A percentile compares a stretch with the other conserved stretches of the same genome.
These are phyloP conservation scores for Rotaria sp. DNA, from an alignment of 2,888 invertebrate genomes.

Conservation along the genomic window DNA sequence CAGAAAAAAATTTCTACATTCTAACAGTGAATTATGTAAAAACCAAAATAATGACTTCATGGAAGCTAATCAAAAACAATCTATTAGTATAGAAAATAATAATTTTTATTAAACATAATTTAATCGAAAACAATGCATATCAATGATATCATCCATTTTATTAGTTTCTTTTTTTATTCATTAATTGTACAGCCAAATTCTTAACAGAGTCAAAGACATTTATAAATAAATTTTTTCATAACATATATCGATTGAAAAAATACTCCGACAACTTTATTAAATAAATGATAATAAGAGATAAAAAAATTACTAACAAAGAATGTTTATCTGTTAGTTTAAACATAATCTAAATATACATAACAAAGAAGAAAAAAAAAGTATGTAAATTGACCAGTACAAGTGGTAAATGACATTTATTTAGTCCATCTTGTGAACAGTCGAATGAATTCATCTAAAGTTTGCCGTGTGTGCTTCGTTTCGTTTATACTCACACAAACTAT, in stretches of 20 bases:
- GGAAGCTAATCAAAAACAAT: too few species aligned
- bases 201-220: too few species aligned
- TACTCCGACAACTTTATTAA: neutral
- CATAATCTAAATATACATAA: slow-evolving; percentile 1
- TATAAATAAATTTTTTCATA: too few species aligned
- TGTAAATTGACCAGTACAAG: slow-evolving; percentile 8
- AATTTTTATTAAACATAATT: neutral
- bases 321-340: neutral
- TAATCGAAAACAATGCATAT: neutral
- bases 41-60: too few species aligned
- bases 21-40: too few species aligned
- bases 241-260: too few species aligned
- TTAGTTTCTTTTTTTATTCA: too few species aligned
- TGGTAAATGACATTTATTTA: slow-evolving; percentile 13
- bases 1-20: neutral
- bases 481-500: neutral
- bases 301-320: neutral
- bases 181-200: too few species aligned
- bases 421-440: slow-evolving; percentile 2
- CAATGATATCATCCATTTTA: too few species aligned
- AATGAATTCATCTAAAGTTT: neutral
- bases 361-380: neutral
- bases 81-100: neutral
- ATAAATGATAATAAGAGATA: neutral
- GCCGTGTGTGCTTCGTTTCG: neutral